A percentile compares a stretch with the other conserved stretches of the same genome.
phyloP scores from a whole-genome alignment of 2,888 invertebrate species.

The Drosophila antonietae region DNA sequence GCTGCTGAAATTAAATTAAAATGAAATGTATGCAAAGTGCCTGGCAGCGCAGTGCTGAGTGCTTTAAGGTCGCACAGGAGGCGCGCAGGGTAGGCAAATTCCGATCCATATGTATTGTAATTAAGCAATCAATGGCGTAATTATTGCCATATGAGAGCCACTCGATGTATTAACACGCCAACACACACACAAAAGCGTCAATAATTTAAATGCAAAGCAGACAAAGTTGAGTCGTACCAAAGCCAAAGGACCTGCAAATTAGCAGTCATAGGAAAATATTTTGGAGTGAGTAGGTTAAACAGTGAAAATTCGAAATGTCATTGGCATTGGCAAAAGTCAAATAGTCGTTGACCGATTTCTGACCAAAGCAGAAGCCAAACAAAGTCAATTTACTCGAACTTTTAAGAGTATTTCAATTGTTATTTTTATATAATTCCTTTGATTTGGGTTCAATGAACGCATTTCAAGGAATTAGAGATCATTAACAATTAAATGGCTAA shows the following conservation, averaged over 20 bases:
- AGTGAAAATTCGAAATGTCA: conserved; percentile 7
- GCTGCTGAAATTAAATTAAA: conserved; percentile 77
- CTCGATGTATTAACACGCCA: conserved; percentile 78
- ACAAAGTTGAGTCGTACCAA: conserved; percentile 23
- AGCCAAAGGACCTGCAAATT: conserved; percentile 4
- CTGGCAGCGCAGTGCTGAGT: conserved; percentile 39
- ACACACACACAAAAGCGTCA: conserved; percentile 29
- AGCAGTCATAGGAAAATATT: conserved; percentile 12
- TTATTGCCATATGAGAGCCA: conserved; percentile 77
- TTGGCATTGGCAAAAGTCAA: conserved; percentile 27
- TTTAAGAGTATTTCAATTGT: conserved; percentile 12
- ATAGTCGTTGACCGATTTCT: conserved; percentile 26
- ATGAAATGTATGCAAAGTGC: conserved; percentile 78
- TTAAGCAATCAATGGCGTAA: conserved; percentile 79
- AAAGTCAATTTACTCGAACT: conserved; percentile 24
- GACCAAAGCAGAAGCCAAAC: conserved; percentile 25
- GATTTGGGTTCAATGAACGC: conserved; percentile 7
- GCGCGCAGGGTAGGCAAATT: background rate
- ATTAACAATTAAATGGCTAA: background rate
- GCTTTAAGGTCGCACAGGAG: conserved; percentile 13
- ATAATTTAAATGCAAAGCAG: conserved; percentile 65
- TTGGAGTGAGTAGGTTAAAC: background rate
- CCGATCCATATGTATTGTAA: conserved; percentile 72
- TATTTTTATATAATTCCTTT: background rate
- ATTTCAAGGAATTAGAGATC: background rate